These are phyloP conservation scores for Psittacula cyanocephala DNA, from an alignment of 2,113 vertebrate species.

Conservation along the genomic window DNA sequence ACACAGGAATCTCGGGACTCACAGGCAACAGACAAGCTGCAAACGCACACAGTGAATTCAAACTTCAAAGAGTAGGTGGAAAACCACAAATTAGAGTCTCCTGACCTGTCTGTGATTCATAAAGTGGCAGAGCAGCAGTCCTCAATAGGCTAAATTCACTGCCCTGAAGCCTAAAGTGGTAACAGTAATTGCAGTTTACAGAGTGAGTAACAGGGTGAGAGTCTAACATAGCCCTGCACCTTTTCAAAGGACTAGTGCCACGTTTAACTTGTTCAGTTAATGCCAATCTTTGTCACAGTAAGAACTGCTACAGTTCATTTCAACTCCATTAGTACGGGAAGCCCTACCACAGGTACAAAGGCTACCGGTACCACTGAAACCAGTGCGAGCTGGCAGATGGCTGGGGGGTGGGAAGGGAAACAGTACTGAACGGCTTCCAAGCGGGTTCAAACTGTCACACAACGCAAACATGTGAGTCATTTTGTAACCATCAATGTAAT, in stretches of 20 bases:
- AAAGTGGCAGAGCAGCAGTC: background rate
- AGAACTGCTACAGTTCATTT: background rate
- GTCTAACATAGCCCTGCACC: background rate
- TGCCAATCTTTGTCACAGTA: background rate
- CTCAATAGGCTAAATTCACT: constrained; percentile 1
- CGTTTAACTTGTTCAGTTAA: background rate
- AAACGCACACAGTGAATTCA: background rate
- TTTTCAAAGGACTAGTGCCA: background rate
- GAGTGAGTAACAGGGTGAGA: background rate
- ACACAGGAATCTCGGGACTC: background rate
- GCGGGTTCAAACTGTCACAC: constrained; percentile 61
- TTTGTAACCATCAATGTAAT: constrained; percentile 57
- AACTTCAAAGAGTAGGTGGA: constrained; percentile 49
- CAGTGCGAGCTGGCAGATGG: background rate
- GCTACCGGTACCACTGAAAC: constrained; percentile 42
- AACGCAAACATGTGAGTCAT: constrained; percentile 43
- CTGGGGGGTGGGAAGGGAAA: background rate
- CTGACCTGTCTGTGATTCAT: constrained; percentile 34
- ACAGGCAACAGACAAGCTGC: constrained; percentile 9
- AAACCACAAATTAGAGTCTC: constrained; percentile 52
- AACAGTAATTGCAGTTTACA: background rate
- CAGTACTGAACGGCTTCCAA: constrained; percentile 18
- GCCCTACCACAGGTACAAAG: background rate
- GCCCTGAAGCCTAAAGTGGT: constrained; percentile 8
- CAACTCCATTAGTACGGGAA: background rate